A percentile compares a stretch with the other conserved stretches of the same genome.
phyloP scores from a whole-genome alignment of 1,140 invertebrate genomes.

The Dolichoris vasculosae region DNA sequence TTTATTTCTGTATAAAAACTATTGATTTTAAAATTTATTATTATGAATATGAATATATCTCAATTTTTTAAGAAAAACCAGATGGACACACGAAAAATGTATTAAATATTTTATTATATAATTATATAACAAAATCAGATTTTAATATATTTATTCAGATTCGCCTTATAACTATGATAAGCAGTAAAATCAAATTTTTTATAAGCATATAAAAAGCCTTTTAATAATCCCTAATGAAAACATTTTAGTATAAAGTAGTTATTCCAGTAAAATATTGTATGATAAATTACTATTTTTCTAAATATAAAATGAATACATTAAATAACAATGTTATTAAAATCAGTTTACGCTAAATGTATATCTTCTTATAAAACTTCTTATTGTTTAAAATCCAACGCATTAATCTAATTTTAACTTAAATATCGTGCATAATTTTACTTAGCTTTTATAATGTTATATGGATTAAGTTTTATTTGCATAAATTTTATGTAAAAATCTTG shows the following conservation, averaged over 20 bases:
- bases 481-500: not conserved
- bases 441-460: not conserved
- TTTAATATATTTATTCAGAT: slow-evolving; percentile 7
- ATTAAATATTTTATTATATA: slow-evolving; percentile 17
- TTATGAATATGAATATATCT: not conserved
- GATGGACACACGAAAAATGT: not conserved
- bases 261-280: no score
- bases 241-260: slow-evolving; percentile 28
- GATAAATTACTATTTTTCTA: no score
- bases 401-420: not conserved
- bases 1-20: not conserved
- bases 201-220: slow-evolving; percentile 38
- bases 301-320: no score
- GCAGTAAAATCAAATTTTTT: slow-evolving; percentile 8
- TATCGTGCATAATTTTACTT: not conserved
- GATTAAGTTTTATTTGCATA: not conserved
- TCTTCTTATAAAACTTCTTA: no score
- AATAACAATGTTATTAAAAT: no score
- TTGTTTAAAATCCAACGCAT: no score
- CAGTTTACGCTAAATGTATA: no score
- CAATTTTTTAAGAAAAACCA: not conserved
- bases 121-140: no score
- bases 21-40: not conserved
- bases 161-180: slow-evolving; percentile 16
- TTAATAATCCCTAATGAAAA: slow-evolving; percentile 15